Evolutionary conservation across 2,888 invertebrate species (phyloP).

Genomic region (Neocrepidodera transversa): DNA sequence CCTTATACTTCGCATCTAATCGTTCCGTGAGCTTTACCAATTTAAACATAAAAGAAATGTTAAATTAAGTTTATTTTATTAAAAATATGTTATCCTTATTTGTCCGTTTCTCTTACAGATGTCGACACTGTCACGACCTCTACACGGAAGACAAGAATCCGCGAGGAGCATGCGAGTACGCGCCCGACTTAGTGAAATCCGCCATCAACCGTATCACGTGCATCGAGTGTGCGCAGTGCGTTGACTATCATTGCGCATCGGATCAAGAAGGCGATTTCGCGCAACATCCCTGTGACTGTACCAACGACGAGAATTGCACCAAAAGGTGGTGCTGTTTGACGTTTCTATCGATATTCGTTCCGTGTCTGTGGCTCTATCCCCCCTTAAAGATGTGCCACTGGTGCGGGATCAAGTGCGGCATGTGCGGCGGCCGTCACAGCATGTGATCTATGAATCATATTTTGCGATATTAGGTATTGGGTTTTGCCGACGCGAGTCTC

Average conservation of each 20-base stretch:
- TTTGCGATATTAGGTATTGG: conserved; percentile 52
- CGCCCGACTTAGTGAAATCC: conserved; percentile 82
- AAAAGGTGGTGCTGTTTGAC: conserved; percentile 88
- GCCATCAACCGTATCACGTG: conserved; percentile 83
- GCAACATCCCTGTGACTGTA: conserved; percentile 85
- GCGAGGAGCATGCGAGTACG: conserved; percentile 85
- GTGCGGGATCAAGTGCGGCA: conserved; percentile 79
- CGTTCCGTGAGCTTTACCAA: too few species aligned
- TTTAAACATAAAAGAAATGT: too few species aligned
- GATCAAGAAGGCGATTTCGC: conserved; percentile 89
- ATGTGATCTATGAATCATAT: conserved; percentile 53
- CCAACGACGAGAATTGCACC: conserved; percentile 72
- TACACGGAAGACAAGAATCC: conserved; percentile 85
- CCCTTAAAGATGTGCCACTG: conserved; percentile 83
- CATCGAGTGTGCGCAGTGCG: conserved; percentile 83
- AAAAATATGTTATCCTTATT: neutral
- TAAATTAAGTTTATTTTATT: conserved; percentile 9
- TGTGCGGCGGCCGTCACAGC: conserved; percentile 84
- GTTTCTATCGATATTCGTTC: conserved; percentile 84
- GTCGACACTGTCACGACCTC: conserved; percentile 80
- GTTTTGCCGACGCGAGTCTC: conserved; percentile 19
- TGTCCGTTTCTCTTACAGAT: conserved; percentile 48
- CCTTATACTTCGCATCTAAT: too few species aligned
- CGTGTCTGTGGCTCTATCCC: conserved; percentile 94
- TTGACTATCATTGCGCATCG: conserved; percentile 93